A percentile compares a stretch with the other conserved stretches of the same genome.
These are phyloP conservation scores for Pangasianodon hypophthalmus DNA, from an alignment of 2,113 vertebrate genomes.

Conservation along the genomic window DNA sequence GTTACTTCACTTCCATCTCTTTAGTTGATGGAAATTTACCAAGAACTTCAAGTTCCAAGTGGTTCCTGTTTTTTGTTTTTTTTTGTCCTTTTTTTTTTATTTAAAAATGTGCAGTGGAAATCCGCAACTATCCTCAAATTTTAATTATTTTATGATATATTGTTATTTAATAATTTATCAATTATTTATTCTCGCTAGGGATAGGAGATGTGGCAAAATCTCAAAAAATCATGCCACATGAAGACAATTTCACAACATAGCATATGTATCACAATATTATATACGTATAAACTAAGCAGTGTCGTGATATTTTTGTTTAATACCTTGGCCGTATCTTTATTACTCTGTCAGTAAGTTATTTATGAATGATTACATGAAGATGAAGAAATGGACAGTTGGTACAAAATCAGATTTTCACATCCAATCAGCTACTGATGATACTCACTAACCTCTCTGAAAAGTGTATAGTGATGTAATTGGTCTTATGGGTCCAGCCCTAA, in stretches of 20 bases:
- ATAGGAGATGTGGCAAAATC: background rate
- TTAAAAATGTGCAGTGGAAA: background rate
- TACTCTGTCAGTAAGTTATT: background rate
- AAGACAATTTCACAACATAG: background rate
- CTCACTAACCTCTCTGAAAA: background rate
- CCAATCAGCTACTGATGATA: background rate
- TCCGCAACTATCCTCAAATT: background rate
- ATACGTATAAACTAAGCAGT: background rate
- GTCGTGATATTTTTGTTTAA: background rate
- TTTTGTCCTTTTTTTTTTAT: background rate
- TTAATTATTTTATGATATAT: background rate
- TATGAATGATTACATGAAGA: background rate
- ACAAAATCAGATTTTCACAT: background rate
- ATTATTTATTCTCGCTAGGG: background rate
- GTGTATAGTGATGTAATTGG: background rate
- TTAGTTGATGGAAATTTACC: background rate
- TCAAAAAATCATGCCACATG: background rate
- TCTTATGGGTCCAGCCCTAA: slow-evolving; percentile 28
- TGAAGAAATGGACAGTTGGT: background rate
- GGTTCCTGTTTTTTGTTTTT: background rate
- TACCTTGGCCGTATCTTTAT: background rate
- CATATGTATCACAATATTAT: background rate
- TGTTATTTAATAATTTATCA: background rate
- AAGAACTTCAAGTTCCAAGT: background rate
- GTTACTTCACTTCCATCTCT: background rate